Conservation (phyloP, 1,140 invertebrate species). For the Platyscapa corneri region DNA sequence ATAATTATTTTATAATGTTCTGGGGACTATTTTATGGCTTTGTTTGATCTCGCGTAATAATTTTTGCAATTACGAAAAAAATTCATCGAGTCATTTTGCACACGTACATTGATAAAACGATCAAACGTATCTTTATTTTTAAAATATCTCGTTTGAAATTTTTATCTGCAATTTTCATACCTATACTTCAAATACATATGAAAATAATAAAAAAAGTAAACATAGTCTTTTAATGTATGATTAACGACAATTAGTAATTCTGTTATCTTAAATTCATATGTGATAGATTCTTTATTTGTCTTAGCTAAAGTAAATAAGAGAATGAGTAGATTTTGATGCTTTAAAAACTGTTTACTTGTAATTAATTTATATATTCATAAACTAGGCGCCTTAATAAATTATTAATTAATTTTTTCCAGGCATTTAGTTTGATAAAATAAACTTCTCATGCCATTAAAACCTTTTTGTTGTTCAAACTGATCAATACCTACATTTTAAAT, state of each 20-base stretch:
- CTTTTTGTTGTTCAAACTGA: no score
- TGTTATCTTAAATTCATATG: not conserved
- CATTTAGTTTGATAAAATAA: not conserved
- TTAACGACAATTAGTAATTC: not conserved
- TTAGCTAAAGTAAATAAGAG: not conserved
- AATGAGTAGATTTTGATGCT: not conserved
- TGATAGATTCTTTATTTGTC: not conserved
- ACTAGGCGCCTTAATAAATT: no score
- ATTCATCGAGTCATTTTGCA: not conserved
- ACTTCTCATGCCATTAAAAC: not conserved
- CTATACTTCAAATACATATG: not conserved
- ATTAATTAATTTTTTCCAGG: no score
- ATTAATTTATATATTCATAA: no score
- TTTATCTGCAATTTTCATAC: not conserved
- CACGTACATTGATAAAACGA: not conserved
- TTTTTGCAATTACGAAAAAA: not conserved
- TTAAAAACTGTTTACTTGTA: no score
- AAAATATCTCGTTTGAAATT: not conserved
- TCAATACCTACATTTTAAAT: no score
- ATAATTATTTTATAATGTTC: not conserved
- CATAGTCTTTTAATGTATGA: not conserved
- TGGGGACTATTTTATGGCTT: not conserved
- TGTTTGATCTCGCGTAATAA: not conserved
- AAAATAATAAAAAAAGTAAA: conserved; percentile 1
- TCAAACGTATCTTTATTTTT: not conserved